Conservation (phyloP, 1,140 invertebrate genomes). For the Apocrypta bakeri region DNA sequence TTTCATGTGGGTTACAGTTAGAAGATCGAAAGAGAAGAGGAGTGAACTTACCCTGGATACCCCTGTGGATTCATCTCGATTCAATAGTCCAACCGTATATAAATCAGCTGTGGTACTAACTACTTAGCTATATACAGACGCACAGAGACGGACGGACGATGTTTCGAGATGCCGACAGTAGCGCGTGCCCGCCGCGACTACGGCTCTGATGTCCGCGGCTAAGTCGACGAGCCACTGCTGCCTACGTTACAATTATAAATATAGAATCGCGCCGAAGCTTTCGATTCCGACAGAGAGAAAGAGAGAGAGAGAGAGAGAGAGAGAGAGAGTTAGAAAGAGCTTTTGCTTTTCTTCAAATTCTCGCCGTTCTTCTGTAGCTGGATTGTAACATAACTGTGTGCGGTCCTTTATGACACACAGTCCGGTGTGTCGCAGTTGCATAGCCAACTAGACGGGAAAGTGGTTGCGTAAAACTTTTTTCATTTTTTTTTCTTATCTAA, state of each 20-base stretch:
- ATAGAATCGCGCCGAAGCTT: constrained; percentile 23
- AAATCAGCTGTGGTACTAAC: neutral
- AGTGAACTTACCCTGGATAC: constrained; percentile 40
- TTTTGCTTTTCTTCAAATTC: neutral
- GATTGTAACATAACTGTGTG: too few relatives aligned
- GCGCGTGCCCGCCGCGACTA: constrained; percentile 65
- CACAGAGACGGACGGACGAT: neutral
- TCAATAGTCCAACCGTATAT: neutral
- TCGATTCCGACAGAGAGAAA: neutral
- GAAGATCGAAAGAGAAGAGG: neutral
- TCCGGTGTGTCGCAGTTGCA: too few relatives aligned
- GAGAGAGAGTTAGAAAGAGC: too few relatives aligned
- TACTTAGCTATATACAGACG: neutral
- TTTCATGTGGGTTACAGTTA: too few relatives aligned
- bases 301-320: too few relatives aligned
- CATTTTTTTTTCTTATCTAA: neutral
- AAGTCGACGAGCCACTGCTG: neutral
- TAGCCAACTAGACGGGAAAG: too few relatives aligned
- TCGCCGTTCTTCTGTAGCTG: too few relatives aligned
- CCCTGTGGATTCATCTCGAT: constrained; percentile 2
- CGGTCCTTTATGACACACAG: too few relatives aligned
- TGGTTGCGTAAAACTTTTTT: constrained; percentile 5
- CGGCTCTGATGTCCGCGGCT: constrained; percentile 21
- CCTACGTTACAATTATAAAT: constrained; percentile 42
- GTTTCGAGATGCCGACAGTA: constrained; percentile 60